A percentile compares a stretch with the other conserved stretches of the same genome.
Evolutionary conservation across 2,797 vertebrate species (phyloP).

Genomic region (Heterohyrax brucei): DNA sequence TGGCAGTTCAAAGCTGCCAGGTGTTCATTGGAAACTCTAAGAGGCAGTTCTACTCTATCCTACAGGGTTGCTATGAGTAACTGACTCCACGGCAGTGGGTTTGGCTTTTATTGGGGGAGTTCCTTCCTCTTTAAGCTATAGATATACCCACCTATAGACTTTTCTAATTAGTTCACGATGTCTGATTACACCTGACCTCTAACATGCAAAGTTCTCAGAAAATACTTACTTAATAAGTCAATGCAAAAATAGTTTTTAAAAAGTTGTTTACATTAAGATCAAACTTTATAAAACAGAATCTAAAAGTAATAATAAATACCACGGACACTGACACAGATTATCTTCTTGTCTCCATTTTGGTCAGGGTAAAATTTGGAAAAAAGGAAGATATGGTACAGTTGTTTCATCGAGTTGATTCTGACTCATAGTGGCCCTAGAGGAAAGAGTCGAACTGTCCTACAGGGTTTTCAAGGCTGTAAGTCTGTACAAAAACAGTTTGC

Average conservation of each 20-base stretch:
- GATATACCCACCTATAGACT: slow-evolving; percentile 7
- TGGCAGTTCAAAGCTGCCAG: no score
- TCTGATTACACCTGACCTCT: slow-evolving; percentile 42
- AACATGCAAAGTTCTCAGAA: slow-evolving; percentile 38
- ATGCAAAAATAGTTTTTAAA: slow-evolving; percentile 36
- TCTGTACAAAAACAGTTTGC: no score
- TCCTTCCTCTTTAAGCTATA: background rate
- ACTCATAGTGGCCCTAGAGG: no score
- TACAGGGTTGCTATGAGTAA: no score
- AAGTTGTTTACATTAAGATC: slow-evolving; percentile 47
- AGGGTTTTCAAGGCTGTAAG: no score
- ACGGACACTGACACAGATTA: background rate
- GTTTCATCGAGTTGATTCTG: no score
- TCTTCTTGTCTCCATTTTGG: background rate
- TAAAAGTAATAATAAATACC: slow-evolving; percentile 14
- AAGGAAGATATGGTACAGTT: background rate
- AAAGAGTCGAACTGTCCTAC: no score
- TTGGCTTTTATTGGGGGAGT: no score
- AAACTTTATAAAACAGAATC: background rate
- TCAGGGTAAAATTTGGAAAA: background rate
- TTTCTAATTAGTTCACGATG: slow-evolving; percentile 62
- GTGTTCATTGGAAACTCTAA: no score
- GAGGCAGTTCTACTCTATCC: no score
- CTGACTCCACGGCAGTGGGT: no score
- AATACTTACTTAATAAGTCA: slow-evolving; percentile 32